phyloP scores from a whole-genome alignment of 2,888 invertebrate species.

The Caenorhabditis plicata region DNA sequence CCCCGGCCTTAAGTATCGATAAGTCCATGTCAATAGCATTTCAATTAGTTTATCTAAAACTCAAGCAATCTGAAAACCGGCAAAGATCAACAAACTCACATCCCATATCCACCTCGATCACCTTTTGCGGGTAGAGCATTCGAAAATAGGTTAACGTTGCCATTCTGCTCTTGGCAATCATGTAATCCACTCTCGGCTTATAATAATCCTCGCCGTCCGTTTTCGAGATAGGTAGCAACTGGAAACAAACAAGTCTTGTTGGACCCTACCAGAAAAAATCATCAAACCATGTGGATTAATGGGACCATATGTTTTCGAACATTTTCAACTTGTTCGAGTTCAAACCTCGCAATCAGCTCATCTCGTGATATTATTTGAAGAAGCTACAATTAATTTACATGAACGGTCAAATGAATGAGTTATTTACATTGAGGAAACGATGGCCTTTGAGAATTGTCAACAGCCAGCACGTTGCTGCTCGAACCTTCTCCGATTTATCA shows the following conservation, averaged over 20 bases:
- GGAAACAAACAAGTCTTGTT: background rate
- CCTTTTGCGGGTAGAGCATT: conserved; percentile 18
- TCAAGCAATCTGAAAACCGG: background rate
- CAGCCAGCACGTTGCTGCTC: conserved; percentile 10
- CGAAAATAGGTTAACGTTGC: conserved; percentile 24
- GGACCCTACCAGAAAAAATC: background rate
- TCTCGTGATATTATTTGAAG: conserved; percentile 23
- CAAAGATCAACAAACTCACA: background rate
- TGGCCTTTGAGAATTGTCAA: conserved; percentile 16
- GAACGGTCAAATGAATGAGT: background rate
- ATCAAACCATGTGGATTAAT: conserved; percentile 17
- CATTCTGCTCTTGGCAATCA: conserved; percentile 15
- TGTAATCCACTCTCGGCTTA: conserved; percentile 13
- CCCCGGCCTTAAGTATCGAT: conserved; percentile 15
- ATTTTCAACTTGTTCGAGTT: conserved; percentile 31
- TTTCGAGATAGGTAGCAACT: conserved; percentile 12
- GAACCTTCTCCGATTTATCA: conserved; percentile 29
- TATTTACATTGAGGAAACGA: conserved; percentile 15
- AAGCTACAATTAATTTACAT: conserved; percentile 8
- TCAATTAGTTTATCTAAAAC: conserved; percentile 5
- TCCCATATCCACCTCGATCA: conserved; percentile 8
- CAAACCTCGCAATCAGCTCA: conserved; percentile 23
- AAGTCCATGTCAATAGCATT: conserved; percentile 24
- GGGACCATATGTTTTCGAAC: conserved; percentile 24
- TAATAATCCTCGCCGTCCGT: conserved; percentile 16